Base-by-base conservation (phyloP, 1,140 invertebrate species). In the Aplysia californica region DNA sequence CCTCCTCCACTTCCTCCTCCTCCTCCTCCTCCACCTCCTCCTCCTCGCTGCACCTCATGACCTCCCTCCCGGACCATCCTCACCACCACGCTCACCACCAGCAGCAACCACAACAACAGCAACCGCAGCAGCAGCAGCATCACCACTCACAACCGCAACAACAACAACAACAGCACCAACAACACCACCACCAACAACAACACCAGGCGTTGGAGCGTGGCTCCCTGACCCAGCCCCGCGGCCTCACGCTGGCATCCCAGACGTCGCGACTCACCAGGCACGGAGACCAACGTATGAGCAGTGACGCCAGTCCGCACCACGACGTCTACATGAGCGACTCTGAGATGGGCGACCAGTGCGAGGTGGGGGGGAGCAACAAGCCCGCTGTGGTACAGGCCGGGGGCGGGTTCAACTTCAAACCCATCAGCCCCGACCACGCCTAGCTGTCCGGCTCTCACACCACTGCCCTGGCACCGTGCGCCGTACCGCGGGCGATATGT, bases 111-210 rank as follows among this genome's bases (percentile, higher is more conserved):
- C 73, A 82, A 58, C 78, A 81, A 74, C 82, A 80, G 44, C 79
- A 78, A 20, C 83, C 80, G 82, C 86, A 68, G 66, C 75, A n/a
- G 67, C 79, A 18, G 39, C 70, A 21, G 78, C 81, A 39, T 78
- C 81, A 41, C 67, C 83, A 38, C 81, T 83, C 79, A 35, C 44
- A 80, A 83, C 2, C 80, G 84, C 64, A 80, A 85, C 21, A 78
- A 75, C 4, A 83, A 84, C 56, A 79, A 80, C 15, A 71, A 79
- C 33, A 83, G 84, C 70, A 84, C 82, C 76, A 81, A 83, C 0
- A 84, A 82, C 65, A 35, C 66, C 35, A 58, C 29, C 33, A 38
- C n/a, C 68, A 76, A 76, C 36, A 31, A 26, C 18, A 23, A 6
- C 75, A 76, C 55, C 41, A 50, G 2, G n/a, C 65, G n/a, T n/a